phyloP scores from a whole-genome alignment of 2,797 vertebrate species.

The Halcyon badia region DNA sequence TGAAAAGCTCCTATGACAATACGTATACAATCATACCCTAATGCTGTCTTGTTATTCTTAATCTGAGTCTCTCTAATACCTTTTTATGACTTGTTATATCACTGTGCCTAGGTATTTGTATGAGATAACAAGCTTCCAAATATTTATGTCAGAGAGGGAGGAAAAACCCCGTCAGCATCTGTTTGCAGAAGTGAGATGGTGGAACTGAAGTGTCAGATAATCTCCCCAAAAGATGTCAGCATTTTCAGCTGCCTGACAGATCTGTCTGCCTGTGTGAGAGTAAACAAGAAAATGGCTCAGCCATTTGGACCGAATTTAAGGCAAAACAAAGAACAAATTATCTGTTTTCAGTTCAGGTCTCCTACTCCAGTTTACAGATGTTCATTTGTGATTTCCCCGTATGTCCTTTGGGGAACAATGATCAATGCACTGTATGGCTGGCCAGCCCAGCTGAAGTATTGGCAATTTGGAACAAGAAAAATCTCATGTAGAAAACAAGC shows the following conservation, averaged over 20 bases:
- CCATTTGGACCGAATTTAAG: constrained; percentile 27
- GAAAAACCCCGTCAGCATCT: neutral
- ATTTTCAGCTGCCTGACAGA: constrained; percentile 57
- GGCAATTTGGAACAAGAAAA: neutral
- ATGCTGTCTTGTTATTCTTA: neutral
- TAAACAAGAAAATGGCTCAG: constrained; percentile 36
- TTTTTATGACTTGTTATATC: neutral
- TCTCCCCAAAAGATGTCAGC: constrained; percentile 51
- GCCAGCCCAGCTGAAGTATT: neutral
- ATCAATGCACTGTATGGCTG: neutral
- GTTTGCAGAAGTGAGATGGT: constrained; percentile 48
- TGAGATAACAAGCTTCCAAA: constrained; percentile 16
- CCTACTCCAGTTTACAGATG: constrained; percentile 4
- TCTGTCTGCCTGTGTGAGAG: constrained; percentile 3
- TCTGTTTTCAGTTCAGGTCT: neutral
- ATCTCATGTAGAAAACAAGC: neutral
- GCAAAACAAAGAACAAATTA: constrained; percentile 57
- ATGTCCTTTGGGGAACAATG: neutral
- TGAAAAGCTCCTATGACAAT: neutral
- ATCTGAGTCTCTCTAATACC: neutral
- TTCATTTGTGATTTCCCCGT: neutral
- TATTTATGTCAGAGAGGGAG: constrained; percentile 9
- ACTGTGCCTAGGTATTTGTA: neutral
- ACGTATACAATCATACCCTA: neutral
- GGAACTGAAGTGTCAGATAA: constrained; percentile 52